Evolutionary conservation across 2,888 invertebrate species (phyloP).

Genomic region (Icerya purchasi): DNA sequence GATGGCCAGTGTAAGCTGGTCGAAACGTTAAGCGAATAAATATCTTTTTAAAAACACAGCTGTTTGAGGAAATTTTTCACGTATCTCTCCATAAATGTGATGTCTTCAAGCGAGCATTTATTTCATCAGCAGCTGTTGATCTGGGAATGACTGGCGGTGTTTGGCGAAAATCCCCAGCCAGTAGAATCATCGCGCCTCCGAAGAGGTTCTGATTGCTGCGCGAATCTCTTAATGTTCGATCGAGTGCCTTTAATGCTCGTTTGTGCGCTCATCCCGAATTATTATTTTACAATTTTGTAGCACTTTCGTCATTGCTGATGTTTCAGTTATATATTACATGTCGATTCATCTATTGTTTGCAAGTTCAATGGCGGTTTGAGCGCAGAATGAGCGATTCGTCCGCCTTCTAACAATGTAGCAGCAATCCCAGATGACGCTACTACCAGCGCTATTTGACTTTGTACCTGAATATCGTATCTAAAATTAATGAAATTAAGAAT

Average conservation of each 20-base stretch:
- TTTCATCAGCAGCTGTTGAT: not conserved
- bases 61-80: too few species aligned
- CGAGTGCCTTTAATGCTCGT: not conserved
- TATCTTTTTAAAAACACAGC: too few species aligned
- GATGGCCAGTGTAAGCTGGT: too few species aligned
- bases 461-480: not conserved
- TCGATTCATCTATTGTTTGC: not conserved
- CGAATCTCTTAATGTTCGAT: too few species aligned
- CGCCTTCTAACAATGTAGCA: not conserved
- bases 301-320: not conserved
- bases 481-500: not conserved
- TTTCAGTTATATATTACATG: not conserved
- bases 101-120: not conserved
- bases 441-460: too few species aligned
- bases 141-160: too few species aligned
- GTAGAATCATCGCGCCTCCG: slow-evolving; percentile 16
- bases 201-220: slow-evolving; percentile 16
- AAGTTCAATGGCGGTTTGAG: not conserved
- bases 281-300: not conserved
- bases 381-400: not conserved
- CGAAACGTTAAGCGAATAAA: too few species aligned
- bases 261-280: not conserved
- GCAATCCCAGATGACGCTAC: not conserved
- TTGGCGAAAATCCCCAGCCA: slow-evolving; percentile 15
- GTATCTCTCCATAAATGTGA: not conserved